phyloP scores from a whole-genome alignment of 1,140 invertebrate species.

The Calosoma granatense region DNA sequence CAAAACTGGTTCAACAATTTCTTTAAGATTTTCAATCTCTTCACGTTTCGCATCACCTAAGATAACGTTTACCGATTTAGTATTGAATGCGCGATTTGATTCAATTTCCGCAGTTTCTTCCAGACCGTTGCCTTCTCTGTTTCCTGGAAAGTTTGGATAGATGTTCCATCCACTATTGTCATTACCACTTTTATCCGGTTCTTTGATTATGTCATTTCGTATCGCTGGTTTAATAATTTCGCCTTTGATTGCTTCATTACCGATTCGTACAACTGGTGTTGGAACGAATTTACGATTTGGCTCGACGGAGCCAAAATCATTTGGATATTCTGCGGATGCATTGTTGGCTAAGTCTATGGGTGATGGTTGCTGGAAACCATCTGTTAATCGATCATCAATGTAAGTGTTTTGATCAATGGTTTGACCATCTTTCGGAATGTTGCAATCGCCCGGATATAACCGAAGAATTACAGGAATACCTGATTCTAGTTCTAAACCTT shows the following conservation, averaged over 20 bases:
- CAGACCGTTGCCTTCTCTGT: constrained; percentile 38
- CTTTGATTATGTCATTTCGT: not conserved
- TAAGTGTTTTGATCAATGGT: not conserved
- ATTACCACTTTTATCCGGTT: constrained; percentile 10
- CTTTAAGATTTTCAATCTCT: constrained; percentile 21
- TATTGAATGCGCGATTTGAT: constrained; percentile 50
- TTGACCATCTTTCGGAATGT: constrained; percentile 34
- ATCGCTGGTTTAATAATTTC: constrained; percentile 14
- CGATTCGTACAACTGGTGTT: constrained; percentile 32
- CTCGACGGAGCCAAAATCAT: constrained; percentile 5
- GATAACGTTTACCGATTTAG: constrained; percentile 39
- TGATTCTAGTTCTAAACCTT: constrained; percentile 61
- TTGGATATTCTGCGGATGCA: constrained; percentile 14
- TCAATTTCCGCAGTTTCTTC: constrained; percentile 37
- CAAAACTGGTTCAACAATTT: constrained; percentile 40
- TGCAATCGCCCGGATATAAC: constrained; percentile 67
- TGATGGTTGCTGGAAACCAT: constrained; percentile 13
- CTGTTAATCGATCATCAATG: constrained; percentile 14
- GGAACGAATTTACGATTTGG: constrained; percentile 21
- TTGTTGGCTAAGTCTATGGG: constrained; percentile 12
- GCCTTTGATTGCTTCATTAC: constrained; percentile 24
- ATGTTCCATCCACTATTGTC: constrained; percentile 18
- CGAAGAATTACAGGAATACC: constrained; percentile 58
- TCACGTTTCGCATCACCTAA: not conserved
- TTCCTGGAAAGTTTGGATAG: constrained; percentile 38